These are phyloP conservation scores for Acromyrmex heyeri DNA, from an alignment of 1,140 invertebrate genomes.

Conservation along the genomic window DNA sequence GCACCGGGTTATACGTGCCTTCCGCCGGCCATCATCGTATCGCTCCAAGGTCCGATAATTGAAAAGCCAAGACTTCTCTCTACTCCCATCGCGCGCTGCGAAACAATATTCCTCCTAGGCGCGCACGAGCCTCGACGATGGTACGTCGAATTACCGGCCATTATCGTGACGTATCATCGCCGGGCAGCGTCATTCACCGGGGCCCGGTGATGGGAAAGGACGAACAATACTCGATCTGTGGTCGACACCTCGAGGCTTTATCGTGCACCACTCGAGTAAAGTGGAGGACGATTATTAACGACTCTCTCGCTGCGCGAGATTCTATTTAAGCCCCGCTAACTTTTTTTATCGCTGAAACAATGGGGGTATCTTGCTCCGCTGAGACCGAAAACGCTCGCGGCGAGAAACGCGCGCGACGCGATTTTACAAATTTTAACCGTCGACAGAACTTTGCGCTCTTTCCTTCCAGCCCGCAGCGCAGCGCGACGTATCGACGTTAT, in stretches of 20 bases:
- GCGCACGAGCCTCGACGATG: constrained; percentile 72
- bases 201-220: constrained; percentile 71
- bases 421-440: constrained; percentile 40
- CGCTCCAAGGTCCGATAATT: constrained; percentile 78
- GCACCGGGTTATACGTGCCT: constrained; percentile 61
- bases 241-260: constrained; percentile 74
- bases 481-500: neutral
- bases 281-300: constrained; percentile 75
- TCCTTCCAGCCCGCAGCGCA: neutral
- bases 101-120: constrained; percentile 79
- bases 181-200: constrained; percentile 77
- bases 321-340: constrained; percentile 64
- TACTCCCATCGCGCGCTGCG: constrained; percentile 60
- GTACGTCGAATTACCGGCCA: constrained; percentile 81
- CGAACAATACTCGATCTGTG: constrained; percentile 74
- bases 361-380: neutral
- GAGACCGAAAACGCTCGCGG: constrained; percentile 13
- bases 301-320: constrained; percentile 63
- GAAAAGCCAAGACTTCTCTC: constrained; percentile 77
- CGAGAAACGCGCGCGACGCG: constrained; percentile 6
- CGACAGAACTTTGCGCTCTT: neutral
- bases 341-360: constrained; percentile 58
- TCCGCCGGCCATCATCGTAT: constrained; percentile 71
- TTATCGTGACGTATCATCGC: constrained; percentile 83
- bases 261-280: constrained; percentile 68